Conservation (phyloP, 2,888 invertebrate species). For the Drosophila leonis region DNA sequence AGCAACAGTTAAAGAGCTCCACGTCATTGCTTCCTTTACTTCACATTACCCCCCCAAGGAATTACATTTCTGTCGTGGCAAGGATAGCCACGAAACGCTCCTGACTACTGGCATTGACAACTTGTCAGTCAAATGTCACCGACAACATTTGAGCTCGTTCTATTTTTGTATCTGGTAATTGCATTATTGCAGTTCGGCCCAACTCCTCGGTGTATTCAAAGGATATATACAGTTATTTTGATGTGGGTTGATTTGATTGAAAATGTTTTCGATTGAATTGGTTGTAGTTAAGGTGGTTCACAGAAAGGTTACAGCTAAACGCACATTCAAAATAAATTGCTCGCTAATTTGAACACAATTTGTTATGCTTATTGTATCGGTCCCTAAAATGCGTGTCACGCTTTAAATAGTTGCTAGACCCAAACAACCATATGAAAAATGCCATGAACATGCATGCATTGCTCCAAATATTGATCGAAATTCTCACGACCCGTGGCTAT, state of each 20-base stretch:
- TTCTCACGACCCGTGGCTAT: background rate
- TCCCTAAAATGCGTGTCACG: background rate
- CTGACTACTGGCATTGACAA: constrained; percentile 71
- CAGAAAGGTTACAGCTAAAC: constrained; percentile 18
- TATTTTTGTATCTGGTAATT: constrained; percentile 28
- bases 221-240: constrained; percentile 16
- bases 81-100: background rate
- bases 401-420: background rate
- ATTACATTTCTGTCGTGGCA: constrained; percentile 30
- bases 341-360: constrained; percentile 3
- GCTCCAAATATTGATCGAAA: constrained; percentile 14
- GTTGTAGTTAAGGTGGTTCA: constrained; percentile 30
- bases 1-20: constrained; percentile 31
- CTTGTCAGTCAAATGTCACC: constrained; percentile 83
- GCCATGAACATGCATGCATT: background rate
- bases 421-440: background rate
- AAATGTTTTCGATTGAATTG: constrained; percentile 44
- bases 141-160: constrained; percentile 36
- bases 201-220: constrained; percentile 40
- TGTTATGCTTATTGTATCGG: background rate
- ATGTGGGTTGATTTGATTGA: constrained; percentile 49
- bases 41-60: constrained; percentile 20
- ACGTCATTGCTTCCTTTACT: constrained; percentile 31
- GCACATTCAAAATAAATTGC: constrained; percentile 22
- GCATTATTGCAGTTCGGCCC: constrained; percentile 56